A percentile compares a stretch with the other conserved stretches of the same genome.
Evolutionary conservation across 2,888 invertebrate genomes (phyloP).

Genomic region (Metallyticus violacea): DNA sequence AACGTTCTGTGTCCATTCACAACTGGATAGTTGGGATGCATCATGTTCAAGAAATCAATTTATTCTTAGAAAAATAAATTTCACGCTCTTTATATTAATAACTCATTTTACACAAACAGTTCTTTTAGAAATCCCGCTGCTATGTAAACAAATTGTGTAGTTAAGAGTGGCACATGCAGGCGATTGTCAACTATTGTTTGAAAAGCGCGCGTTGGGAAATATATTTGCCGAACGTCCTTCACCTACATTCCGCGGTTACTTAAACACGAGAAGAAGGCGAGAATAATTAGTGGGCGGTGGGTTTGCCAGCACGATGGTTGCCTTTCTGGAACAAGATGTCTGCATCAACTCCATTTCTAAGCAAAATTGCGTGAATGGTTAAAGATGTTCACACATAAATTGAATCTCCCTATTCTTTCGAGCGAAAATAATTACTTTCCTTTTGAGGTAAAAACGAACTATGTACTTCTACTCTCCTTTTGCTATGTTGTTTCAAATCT

Average conservation of each 20-base stretch:
- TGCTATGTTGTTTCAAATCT: no score
- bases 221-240: not conserved
- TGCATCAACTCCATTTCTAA: not conserved
- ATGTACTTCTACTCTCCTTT: no score
- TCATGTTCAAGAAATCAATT: no score
- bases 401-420: not conserved
- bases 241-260: not conserved
- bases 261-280: not conserved
- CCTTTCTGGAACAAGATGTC: not conserved
- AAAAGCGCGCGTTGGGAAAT: not conserved
- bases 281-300: not conserved
- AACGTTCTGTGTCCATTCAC: no score
- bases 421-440: not conserved
- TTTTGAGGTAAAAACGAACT: not conserved
- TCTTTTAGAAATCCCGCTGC: no score
- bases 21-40: no score
- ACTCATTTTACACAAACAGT: no score
- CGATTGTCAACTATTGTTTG: no score
- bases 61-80: no score
- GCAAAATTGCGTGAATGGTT: not conserved
- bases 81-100: no score
- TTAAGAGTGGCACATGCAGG: no score
- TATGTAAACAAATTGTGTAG: no score
- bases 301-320: not conserved
- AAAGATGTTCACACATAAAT: not conserved